Conservation (phyloP, 2,113 vertebrate genomes). For the Alouatta palliata region DNA sequence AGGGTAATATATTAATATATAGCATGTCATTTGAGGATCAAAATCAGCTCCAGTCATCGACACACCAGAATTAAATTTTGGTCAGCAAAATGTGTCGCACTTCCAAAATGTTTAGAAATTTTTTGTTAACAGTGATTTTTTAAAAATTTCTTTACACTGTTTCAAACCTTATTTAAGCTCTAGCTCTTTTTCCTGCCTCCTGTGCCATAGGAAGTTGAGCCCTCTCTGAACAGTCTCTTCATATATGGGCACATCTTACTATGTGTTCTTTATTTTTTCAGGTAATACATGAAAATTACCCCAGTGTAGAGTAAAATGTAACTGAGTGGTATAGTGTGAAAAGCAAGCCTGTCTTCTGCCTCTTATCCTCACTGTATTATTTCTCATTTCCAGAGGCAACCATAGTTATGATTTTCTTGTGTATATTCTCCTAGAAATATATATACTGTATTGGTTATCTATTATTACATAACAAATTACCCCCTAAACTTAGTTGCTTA, state of each 20-base stretch:
- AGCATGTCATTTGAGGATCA: background rate
- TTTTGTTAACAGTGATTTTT: background rate
- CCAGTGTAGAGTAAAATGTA: rapidly evolving
- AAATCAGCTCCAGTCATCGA: rapidly evolving
- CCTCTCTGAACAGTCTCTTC: background rate
- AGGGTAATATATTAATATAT: background rate
- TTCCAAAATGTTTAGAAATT: too few relatives aligned
- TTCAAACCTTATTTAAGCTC: background rate
- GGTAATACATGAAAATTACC: background rate
- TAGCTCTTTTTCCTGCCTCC: background rate
- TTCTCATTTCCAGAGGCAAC: too few relatives aligned
- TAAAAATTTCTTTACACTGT: rapidly evolving
- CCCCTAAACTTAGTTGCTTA: too few relatives aligned
- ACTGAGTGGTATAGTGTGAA: too few relatives aligned
- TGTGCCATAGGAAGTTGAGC: background rate
- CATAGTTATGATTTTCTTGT: too few relatives aligned
- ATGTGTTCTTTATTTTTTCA: too few relatives aligned
- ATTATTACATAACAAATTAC: background rate
- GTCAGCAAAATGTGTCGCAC: background rate
- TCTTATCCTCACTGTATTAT: rapidly evolving
- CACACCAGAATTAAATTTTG: rapidly evolving
- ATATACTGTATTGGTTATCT: rapidly evolving
- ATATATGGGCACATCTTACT: rapidly evolving
- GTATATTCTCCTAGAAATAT: background rate
- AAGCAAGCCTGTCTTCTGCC: too few relatives aligned